A percentile compares a stretch with the other conserved stretches of the same genome.
These are phyloP conservation scores for Lasioglossum albipes DNA, from an alignment of 1,140 invertebrate species.

Conservation along the genomic window DNA sequence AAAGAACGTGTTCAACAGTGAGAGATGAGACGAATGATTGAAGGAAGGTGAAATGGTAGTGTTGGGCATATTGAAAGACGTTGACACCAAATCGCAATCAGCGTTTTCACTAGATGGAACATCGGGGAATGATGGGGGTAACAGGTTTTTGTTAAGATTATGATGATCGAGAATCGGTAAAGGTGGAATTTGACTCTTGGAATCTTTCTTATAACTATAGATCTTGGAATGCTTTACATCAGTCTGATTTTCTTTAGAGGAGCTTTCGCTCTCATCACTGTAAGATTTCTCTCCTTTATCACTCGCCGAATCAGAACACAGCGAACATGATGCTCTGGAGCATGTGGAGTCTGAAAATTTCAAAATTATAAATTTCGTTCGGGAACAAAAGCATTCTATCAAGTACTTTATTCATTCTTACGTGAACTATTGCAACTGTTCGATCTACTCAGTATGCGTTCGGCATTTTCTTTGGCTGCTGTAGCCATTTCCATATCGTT, in stretches of 20 bases:
- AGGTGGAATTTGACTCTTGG: slow-evolving; percentile 74
- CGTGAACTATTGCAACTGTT: slow-evolving; percentile 81
- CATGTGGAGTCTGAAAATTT: slow-evolving; percentile 80
- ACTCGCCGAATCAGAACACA: slow-evolving; percentile 79
- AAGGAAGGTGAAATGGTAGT: slow-evolving; percentile 44
- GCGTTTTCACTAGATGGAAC: slow-evolving; percentile 53
- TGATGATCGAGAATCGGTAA: slow-evolving; percentile 67
- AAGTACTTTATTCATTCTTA: slow-evolving; percentile 64
- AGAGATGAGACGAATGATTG: slow-evolving; percentile 54
- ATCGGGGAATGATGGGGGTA: slow-evolving; percentile 71
- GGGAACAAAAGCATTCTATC: slow-evolving; percentile 7
- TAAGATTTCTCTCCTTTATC: slow-evolving; percentile 77
- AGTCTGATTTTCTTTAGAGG: slow-evolving; percentile 66
- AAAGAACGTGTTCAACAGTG: slow-evolving; percentile 49
- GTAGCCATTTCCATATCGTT: slow-evolving; percentile 86
- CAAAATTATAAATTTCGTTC: not conserved
- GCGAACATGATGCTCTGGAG: slow-evolving; percentile 81
- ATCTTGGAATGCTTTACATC: slow-evolving; percentile 63
- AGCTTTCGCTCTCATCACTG: slow-evolving; percentile 73
- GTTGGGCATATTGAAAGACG: slow-evolving; percentile 66
- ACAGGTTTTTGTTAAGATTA: slow-evolving; percentile 63
- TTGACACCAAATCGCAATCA: slow-evolving; percentile 65
- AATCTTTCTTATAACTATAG: slow-evolving; percentile 73
- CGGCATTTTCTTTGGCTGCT: slow-evolving; percentile 88
- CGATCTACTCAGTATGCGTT: slow-evolving; percentile 83